Evolutionary conservation across 2,113 vertebrate species (phyloP), one percentile per base, ranked within the genome.

Genomic region (Ranitomeya imitator): DNA sequence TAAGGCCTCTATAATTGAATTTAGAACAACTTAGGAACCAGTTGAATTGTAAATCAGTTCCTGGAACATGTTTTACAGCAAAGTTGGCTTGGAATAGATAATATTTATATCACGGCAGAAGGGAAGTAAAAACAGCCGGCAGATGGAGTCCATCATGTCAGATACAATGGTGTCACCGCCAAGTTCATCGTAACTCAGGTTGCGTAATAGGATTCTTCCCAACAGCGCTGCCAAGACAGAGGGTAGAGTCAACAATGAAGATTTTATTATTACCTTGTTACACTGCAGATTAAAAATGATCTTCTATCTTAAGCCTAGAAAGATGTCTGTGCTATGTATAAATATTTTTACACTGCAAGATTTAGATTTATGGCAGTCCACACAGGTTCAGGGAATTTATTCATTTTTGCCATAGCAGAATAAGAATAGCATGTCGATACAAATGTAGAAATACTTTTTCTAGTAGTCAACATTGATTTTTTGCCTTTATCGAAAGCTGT

Each of bases 81-180:
- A 15, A 88, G 71, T 81, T 78, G 80, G 71, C 67, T 77, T 55
- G 10, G 80, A 88, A 88, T 83, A 88, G 60, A 88, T 88, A 83
- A 88, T 87, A 87, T 88, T 88, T 88, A 78, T 88, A 67, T 60
- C 81, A 88, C 23, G 52, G 79, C 71, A 65, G 80, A 88, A 88
- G 69, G 80, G 87, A 83, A 88, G 71, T 84, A 76, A 88, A 88
- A 84, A 83, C 87, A 84, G 80, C 87, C 60, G 69, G 80, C 87
- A 88, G 87, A 88, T 88, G 87, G 59, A 88, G 71, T 84, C 82
- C 15, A 84, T 88, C 87, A 84, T 77, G 69, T 83, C 69, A 84
- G 80, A 55, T 60, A 65, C 71, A 67, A 16, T 14, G 45, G 37
- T 77, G 80, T 52, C 21, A 54, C 59, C 84, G 80, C 87, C 87